Evolutionary conservation across 2,797 vertebrate genomes (phyloP), one percentile per base, ranked within the genome.

Genomic region (Crocidura indochinensis): DNA sequence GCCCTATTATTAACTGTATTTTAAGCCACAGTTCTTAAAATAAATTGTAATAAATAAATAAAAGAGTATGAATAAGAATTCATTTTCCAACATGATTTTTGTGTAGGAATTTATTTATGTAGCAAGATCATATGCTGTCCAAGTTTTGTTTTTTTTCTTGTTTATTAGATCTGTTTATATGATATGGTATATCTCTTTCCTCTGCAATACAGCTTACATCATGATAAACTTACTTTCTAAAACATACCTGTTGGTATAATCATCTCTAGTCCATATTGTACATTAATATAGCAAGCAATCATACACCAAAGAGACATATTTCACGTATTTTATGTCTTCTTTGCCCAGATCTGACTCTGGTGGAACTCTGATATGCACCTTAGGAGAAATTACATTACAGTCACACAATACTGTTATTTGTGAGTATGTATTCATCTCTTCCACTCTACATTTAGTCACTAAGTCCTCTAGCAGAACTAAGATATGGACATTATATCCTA

Each of bases 41-140:
- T 60, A 53, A 53, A 53, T 14, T 53, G 14, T 60, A 60, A 20
- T 60, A 60, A 60, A 60, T 20, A 60, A 60, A 6, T 20, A 60
- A 60, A 60, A 79, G 20, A 1, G 22, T 10, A 27, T 64, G 22
- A 8, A 6, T 49, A 10, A 69, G 6, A 84, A 3, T 80, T 79
- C 19, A 46, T 9, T 60, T 74, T 46, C 51, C 75, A 87, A n/a
- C 10, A 69, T 68, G 46, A 62, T 67, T 47, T 64, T 51, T 53
- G 10, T 56, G 27, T 90, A 53, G 62, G 68, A 78, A 75, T 75
- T 69, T 84, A 69, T 64, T 53, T 83, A 53, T 79, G 22, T 31
- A 88, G 24, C 64, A 68, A 62, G 49, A 64, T 12, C 27, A 31
- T 26, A 27, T n/a, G 4, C 69, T 47, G 74, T 44, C 10, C 51